phyloP scores from a whole-genome alignment of 2,888 invertebrate genomes.

The Drosophila melanosoma region DNA sequence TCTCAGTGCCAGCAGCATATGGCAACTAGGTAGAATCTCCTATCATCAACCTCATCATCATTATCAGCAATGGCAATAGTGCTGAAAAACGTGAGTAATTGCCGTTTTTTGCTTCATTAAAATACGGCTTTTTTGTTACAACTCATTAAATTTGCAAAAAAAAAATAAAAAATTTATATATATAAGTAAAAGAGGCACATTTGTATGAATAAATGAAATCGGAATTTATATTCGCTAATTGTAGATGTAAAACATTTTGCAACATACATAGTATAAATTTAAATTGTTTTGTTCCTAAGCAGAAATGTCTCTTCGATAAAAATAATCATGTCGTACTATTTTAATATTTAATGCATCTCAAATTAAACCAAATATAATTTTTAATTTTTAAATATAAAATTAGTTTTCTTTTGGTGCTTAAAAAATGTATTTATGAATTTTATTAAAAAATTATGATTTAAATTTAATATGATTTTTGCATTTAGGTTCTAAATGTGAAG shows the following conservation, averaged over 20 bases:
- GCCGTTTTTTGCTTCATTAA: constrained; percentile 79
- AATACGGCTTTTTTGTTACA: constrained; percentile 47
- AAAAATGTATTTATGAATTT: neutral
- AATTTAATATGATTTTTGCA: neutral
- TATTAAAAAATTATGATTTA: neutral
- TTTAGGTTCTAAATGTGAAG: neutral
- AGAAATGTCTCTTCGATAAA: neutral
- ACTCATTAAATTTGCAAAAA: constrained; percentile 61
- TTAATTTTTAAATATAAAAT: neutral
- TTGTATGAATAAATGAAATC: constrained; percentile 16
- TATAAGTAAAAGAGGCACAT: neutral
- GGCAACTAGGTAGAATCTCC: constrained; percentile 4
- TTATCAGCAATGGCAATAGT: constrained; percentile 55
- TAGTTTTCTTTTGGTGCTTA: neutral
- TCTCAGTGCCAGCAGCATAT: constrained; percentile 25
- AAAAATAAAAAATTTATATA: neutral
- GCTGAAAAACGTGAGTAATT: constrained; percentile 68
- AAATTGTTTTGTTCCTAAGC: neutral
- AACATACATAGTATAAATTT: neutral
- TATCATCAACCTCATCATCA: constrained; percentile 42
- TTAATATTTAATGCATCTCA: neutral
- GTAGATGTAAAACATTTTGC: neutral
- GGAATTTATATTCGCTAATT: constrained; percentile 24
- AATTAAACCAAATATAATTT: neutral
- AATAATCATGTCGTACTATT: neutral